Conservation (phyloP, 2,888 invertebrate genomes). For the Andrena hattorfiana region DNA sequence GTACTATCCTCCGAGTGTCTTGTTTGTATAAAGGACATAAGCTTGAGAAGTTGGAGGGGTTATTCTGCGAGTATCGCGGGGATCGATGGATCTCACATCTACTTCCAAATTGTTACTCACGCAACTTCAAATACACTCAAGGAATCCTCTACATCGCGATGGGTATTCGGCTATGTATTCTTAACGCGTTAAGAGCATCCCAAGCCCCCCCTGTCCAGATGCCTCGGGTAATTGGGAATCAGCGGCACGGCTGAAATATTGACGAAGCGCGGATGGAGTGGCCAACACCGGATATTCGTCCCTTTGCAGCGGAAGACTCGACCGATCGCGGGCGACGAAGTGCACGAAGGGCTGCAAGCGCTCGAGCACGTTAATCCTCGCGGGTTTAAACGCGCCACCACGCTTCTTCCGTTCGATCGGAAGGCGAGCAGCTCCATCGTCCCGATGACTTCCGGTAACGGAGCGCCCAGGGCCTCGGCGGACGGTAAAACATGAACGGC, state of each 20-base stretch:
- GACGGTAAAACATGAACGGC: slow-evolving; percentile 8
- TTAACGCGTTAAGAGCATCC: too few relatives aligned
- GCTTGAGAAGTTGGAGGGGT: too few relatives aligned
- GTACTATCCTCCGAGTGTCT: too few relatives aligned
- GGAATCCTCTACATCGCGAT: too few relatives aligned
- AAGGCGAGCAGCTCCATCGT: slow-evolving; percentile 17
- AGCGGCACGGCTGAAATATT: slow-evolving; percentile 11
- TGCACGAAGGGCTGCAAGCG: slow-evolving; percentile 64
- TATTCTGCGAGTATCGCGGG: too few relatives aligned
- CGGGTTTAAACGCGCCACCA: slow-evolving; percentile 65
- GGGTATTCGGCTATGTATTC: too few relatives aligned
- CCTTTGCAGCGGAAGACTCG: slow-evolving; percentile 32
- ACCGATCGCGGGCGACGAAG: slow-evolving; percentile 35
- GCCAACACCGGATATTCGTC: background rate
- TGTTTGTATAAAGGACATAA: background rate
- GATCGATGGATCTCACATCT: too few relatives aligned
- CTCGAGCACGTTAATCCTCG: slow-evolving; percentile 71
- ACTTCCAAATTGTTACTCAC: too few relatives aligned
- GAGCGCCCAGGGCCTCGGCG: background rate
- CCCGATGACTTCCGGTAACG: slow-evolving; percentile 29
- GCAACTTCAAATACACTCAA: too few relatives aligned
- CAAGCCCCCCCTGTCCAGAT: background rate
- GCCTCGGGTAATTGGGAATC: slow-evolving; percentile 22
- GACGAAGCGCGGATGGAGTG: background rate
- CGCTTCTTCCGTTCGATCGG: slow-evolving; percentile 37